These are phyloP conservation scores for Rhynchomys soricoides DNA, from an alignment of 2,113 vertebrate genomes.

Conservation along the genomic window DNA sequence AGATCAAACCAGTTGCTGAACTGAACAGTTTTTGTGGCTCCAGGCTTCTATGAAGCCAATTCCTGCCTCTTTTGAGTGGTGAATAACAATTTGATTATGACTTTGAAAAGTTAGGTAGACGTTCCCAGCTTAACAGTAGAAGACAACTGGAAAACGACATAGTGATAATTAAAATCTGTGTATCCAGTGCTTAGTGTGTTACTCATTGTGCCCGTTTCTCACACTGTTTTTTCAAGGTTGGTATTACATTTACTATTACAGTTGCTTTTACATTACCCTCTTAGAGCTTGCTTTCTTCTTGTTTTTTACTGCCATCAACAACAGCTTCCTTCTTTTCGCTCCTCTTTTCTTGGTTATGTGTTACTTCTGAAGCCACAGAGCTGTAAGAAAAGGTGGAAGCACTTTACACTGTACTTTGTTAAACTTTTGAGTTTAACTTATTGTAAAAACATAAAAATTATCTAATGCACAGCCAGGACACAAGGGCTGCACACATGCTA, in stretches of 20 bases:
- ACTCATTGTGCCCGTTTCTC: background rate
- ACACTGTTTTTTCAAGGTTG: background rate
- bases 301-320: background rate
- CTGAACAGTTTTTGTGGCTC: background rate
- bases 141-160: background rate
- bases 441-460: background rate
- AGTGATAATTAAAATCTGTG: background rate
- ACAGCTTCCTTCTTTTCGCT: background rate
- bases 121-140: background rate
- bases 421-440: background rate
- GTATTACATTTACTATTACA: background rate
- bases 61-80: constrained; percentile 11
- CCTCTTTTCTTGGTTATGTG: background rate
- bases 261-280: background rate
- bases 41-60: background rate
- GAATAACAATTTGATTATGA: background rate
- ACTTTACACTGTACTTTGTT: background rate
- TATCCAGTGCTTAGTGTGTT: background rate
- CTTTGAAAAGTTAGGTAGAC: constrained; percentile 26
- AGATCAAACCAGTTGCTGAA: background rate
- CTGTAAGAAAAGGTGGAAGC: background rate
- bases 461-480: background rate
- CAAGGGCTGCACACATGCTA: fast-evolving
- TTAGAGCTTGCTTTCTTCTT: background rate
- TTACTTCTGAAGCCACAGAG: background rate